Evolutionary conservation across 1,140 invertebrate genomes (phyloP).

Genomic region (Tetragnatha versicolor): DNA sequence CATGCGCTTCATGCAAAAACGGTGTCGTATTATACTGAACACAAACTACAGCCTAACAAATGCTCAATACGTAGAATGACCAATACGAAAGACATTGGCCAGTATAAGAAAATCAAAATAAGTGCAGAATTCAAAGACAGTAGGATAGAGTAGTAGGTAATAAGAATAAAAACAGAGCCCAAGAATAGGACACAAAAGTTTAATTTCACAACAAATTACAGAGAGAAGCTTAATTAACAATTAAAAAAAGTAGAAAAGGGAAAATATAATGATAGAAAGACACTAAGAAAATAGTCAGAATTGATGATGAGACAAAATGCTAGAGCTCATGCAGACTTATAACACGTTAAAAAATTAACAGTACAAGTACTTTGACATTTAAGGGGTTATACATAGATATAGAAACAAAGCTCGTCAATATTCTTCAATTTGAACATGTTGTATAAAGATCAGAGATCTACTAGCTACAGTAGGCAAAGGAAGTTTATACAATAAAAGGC

Average conservation of each 20-base stretch:
- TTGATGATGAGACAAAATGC: constrained; percentile 43
- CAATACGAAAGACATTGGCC: no score
- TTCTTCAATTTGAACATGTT: not conserved
- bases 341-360: not conserved
- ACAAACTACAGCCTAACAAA: no score
- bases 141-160: constrained; percentile 9
- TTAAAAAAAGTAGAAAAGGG: constrained; percentile 17
- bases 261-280: constrained; percentile 33
- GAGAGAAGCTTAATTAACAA: constrained; percentile 27
- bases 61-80: no score
- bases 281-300: constrained; percentile 35
- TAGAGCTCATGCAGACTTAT: constrained; percentile 38
- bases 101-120: no score
- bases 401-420: constrained; percentile 32
- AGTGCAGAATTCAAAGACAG: no score
- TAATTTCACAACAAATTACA: constrained; percentile 52
- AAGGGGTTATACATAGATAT: constrained; percentile 19
- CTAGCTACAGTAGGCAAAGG: constrained; percentile 17
- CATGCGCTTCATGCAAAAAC: no score
- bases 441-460: constrained; percentile 6
- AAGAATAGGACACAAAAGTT: constrained; percentile 36
- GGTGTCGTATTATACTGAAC: no score
- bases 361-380: constrained; percentile 30
- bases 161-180: constrained; percentile 28
- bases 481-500: constrained; percentile 21